phyloP scores from a whole-genome alignment of 2,797 vertebrate genomes.

The Macrochelys suwanniensis region DNA sequence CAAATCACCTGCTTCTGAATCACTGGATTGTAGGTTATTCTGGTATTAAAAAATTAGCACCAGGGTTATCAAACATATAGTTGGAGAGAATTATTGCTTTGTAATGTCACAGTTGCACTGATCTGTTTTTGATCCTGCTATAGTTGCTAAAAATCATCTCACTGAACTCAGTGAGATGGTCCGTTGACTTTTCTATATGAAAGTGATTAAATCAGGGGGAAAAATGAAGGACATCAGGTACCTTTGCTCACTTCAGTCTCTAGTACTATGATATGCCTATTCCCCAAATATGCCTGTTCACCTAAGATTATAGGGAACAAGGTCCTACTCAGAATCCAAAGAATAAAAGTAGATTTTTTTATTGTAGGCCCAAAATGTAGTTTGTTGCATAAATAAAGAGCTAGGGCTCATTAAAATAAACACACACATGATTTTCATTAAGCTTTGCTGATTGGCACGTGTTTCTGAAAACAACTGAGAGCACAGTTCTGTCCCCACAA shows the following conservation, averaged over 20 bases:
- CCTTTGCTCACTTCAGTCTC: constrained; percentile 7
- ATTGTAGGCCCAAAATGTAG: neutral
- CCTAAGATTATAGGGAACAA: neutral
- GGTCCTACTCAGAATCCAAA: neutral
- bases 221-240: neutral
- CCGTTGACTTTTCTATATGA: constrained; percentile 14
- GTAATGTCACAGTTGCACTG: constrained; percentile 62
- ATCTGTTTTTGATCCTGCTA: constrained; percentile 70
- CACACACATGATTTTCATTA: neutral
- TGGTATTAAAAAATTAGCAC: constrained; percentile 61
- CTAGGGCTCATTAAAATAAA: neutral
- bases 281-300: neutral
- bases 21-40: constrained; percentile 61
- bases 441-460: neutral
- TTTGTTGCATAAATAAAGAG: neutral
- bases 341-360: neutral
- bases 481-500: neutral
- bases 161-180: constrained; percentile 41
- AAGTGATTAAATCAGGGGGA: constrained; percentile 9
- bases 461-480: neutral
- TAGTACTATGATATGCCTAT: neutral
- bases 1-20: constrained; percentile 66
- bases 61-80: constrained; percentile 51
- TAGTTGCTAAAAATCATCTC: constrained; percentile 58
- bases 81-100: constrained; percentile 59